Percentiles rank a stretch among this genome's conserved stretches.
Evolutionary conservation across 2,888 invertebrate genomes (phyloP).

Genomic region (Mythimna albipuncta): DNA sequence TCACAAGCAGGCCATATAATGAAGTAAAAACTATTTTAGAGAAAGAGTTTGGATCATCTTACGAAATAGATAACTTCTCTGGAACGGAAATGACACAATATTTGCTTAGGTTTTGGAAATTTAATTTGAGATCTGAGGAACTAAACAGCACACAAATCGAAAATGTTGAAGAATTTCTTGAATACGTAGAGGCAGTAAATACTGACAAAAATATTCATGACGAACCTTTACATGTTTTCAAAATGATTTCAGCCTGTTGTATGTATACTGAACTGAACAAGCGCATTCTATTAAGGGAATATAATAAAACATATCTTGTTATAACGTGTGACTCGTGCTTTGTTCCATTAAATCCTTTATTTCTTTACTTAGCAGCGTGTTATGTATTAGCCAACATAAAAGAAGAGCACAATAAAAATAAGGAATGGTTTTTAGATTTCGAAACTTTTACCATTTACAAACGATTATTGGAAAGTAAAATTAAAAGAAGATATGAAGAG

Average conservation of each 20-base stretch:
- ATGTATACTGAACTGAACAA: neutral
- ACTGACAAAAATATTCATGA: neutral
- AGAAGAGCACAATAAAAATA: neutral
- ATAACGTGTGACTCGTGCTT: neutral
- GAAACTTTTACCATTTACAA: conserved; percentile 45
- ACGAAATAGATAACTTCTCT: conserved; percentile 34
- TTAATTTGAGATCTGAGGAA: conserved; percentile 27
- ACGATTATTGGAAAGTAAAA: conserved; percentile 45
- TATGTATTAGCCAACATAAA: conserved; percentile 38
- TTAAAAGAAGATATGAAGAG: conserved; percentile 42
- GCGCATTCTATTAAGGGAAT: conserved; percentile 13
- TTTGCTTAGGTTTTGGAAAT: conserved; percentile 39
- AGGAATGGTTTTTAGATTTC: conserved; percentile 32
- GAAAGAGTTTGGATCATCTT: conserved; percentile 36
- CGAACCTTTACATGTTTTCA: conserved; percentile 1
- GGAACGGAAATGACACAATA: conserved; percentile 31
- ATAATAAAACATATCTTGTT: neutral
- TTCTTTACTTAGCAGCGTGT: conserved; percentile 45
- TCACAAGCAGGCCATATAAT: conserved; percentile 56
- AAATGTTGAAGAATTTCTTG: conserved; percentile 26
- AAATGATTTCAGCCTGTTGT: neutral
- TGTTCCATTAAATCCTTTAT: conserved; percentile 27
- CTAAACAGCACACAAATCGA: conserved; percentile 32
- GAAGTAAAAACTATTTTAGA: conserved; percentile 36
- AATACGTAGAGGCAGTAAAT: neutral